phyloP scores from a whole-genome alignment of 2,888 invertebrate species.

The Nymphalis c-album region DNA sequence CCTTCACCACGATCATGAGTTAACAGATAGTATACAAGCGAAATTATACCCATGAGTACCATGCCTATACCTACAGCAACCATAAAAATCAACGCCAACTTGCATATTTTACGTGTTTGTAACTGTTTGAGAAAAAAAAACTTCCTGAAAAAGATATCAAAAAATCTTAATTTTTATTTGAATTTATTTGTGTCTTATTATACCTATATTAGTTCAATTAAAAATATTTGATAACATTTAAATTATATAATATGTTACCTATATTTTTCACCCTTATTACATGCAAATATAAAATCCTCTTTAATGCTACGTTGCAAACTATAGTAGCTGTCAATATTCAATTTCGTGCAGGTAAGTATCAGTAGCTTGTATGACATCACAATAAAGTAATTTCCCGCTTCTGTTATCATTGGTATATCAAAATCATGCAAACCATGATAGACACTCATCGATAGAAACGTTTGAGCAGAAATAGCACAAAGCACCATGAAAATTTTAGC shows the following conservation, averaged over 20 bases:
- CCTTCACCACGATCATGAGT: conserved; percentile 43
- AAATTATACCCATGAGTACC: conserved; percentile 39
- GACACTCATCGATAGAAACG: conserved; percentile 35
- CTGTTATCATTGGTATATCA: conserved; percentile 50
- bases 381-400: conserved; percentile 53
- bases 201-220: too few relatives aligned
- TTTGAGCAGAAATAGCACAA: conserved; percentile 34
- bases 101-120: conserved; percentile 53
- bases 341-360: conserved; percentile 48
- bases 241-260: conserved; percentile 46
- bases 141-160: conserved; percentile 43
- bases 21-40: conserved; percentile 45
- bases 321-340: conserved; percentile 48
- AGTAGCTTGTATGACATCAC: conserved; percentile 53
- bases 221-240: background rate
- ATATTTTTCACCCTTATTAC: conserved; percentile 49
- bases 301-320: conserved; percentile 48
- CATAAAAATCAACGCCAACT: conserved; percentile 44
- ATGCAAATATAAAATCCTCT: conserved; percentile 56
- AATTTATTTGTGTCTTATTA: too few relatives aligned
- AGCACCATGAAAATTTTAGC: conserved; percentile 34
- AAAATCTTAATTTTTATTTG: background rate
- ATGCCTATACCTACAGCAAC: conserved; percentile 41
- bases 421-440: conserved; percentile 45
- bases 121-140: conserved; percentile 56